Base-by-base conservation (phyloP, 2,888 invertebrate species). In the Orthosia cruda region DNA sequence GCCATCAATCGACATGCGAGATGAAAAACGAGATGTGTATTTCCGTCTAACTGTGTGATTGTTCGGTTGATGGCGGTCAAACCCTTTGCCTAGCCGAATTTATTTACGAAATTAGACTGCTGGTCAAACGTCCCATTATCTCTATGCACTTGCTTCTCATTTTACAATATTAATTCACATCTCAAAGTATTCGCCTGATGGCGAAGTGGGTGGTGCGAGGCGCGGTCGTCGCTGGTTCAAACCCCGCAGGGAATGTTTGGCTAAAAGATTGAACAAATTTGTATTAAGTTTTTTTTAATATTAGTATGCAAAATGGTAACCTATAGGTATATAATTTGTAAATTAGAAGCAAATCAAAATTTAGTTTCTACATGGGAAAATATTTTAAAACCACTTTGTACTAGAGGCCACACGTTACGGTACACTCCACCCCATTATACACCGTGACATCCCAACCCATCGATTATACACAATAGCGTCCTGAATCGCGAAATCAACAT, bases 401-500 rank as follows among this genome's bases (percentile, higher is more conserved):
- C 3, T 26, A 57, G 9, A 57, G 26, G 57, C 26, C 26, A 57
- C 57, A 26, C 26, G 3, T 26, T n/a, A n/a, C n/a, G n/a, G n/a
- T 26, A 57, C 26, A 16, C 26, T n/a, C 52, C 1, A 1, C 26
- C 3, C 0, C 23, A 0, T 26, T 26, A 2, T 32, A 32, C 32
- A 20, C 26, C 26, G 32, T 52, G 40, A 11, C 40, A 69, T 50
- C 18, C 40, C 15, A 50, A 16, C 0, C 0, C 50, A 11, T 16
- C n/a, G 11, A 15, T 0, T 9, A 11, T 18, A 40, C 15, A 64
- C n/a, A 64, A 69, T 18, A 12, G 69, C 20, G 45, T 55, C 12
- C 54, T 70, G 45, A 66, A 66, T 66, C 66, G 54, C 70, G 54
- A 23, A 9, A 65, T 47, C 54, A 52, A 45, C 26, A 9, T 45